These are phyloP conservation scores for Rattus rattus DNA, from an alignment of 2,113 vertebrate genomes.

Conservation along the genomic window DNA sequence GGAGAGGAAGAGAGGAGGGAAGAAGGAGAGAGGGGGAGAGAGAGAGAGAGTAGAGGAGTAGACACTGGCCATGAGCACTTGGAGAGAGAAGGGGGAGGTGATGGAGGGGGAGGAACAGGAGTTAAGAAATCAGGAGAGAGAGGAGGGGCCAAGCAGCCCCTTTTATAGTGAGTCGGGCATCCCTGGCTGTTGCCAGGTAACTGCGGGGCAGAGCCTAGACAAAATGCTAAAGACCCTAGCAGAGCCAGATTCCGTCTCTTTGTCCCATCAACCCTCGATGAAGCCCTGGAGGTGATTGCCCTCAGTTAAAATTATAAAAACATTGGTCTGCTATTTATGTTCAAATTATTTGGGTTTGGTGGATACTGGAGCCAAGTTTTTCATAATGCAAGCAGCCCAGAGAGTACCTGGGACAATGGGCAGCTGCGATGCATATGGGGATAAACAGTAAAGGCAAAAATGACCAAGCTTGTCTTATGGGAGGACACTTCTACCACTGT, in stretches of 20 bases:
- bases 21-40: rapidly evolving
- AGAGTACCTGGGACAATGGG: neutral
- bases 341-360: neutral
- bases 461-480: neutral
- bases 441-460: neutral
- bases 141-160: too few relatives aligned
- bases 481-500: neutral
- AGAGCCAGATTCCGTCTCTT: neutral
- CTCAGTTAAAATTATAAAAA: neutral
- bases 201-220: too few relatives aligned
- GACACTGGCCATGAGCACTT: too few relatives aligned
- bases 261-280: neutral
- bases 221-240: neutral
- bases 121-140: too few relatives aligned
- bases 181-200: too few relatives aligned
- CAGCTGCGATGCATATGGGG: neutral
- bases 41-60: too few relatives aligned
- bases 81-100: too few relatives aligned
- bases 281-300: neutral
- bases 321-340: neutral
- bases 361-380: neutral
- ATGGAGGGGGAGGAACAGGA: too few relatives aligned
- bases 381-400: too few relatives aligned
- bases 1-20: rapidly evolving
- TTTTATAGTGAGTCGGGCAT: too few relatives aligned